Evolutionary conservation across 2,113 vertebrate species (phyloP), one percentile per base, ranked within the genome.

Genomic region (Stegastes partitus): DNA sequence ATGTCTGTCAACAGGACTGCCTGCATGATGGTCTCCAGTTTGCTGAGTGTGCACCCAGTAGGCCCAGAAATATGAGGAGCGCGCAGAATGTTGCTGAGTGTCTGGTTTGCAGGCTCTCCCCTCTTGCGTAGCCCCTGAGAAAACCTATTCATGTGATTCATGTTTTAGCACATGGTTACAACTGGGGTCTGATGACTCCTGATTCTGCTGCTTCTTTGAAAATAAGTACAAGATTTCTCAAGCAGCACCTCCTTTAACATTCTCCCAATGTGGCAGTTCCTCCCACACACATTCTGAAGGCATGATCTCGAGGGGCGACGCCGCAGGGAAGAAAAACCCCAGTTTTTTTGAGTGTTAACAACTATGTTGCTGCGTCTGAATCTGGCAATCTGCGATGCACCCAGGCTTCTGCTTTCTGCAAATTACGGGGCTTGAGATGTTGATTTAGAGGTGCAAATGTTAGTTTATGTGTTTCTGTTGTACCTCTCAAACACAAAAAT

Each of bases 381-480:
- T 14, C 45, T 73, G 81, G 70, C 77, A 66, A 62, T 66, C 62
- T 8, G 50, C 26, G 58, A 64, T 14, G 45, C 45, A 0, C 23
- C 31, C 19, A 22, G 23, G 73, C 83, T 82, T 66, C 50, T 25
- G 31, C 78, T 81, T 37, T 73, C 16, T 84, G 75, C 26, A 85
- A 91, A 90, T 93, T 75, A 89, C 21, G 45, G 74, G 74, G 72
- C 79, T 72, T 77, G 65, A 85, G 82, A 73, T 80, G 73, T 86
- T 77, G 31, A 90, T 87, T 87, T 85, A 68, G 75, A 86, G 47
- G 54, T 77, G 76, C 61, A 68, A 81, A 74, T 82, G 63, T 78
- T 37, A 56, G 47, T 71, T 70, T 81, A 68, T 47, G 63, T 70
- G 69, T 75, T 70, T 68, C 53, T 5, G 37, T 65, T 45, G 56